phyloP scores from a whole-genome alignment of 2,113 vertebrate genomes.

The Pithys albifrons region DNA sequence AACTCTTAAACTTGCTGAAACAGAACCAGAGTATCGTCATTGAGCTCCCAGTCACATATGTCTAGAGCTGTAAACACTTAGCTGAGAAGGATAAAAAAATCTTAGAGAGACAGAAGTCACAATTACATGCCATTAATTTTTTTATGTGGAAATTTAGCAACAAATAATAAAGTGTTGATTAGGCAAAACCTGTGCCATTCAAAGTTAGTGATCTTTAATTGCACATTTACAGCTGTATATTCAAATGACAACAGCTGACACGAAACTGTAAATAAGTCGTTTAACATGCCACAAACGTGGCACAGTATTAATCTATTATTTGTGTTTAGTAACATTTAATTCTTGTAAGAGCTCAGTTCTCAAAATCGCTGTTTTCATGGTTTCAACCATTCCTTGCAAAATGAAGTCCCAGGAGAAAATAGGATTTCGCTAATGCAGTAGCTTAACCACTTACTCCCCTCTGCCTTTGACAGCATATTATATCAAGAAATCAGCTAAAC shows the following conservation, averaged over 20 bases:
- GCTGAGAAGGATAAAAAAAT: neutral
- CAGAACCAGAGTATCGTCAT: neutral
- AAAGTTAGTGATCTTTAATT: neutral
- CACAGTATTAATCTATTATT: neutral
- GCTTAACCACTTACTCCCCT: neutral
- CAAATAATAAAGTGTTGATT: neutral
- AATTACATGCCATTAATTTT: neutral
- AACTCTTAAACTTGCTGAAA: neutral
- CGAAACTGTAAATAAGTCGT: neutral
- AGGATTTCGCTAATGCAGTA: neutral
- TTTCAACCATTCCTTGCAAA: neutral
- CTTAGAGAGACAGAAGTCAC: neutral
- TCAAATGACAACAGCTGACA: neutral
- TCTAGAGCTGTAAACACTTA: neutral
- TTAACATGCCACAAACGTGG: neutral
- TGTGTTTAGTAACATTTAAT: neutral
- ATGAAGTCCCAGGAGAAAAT: neutral
- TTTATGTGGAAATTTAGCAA: neutral
- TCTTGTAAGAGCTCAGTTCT: neutral
- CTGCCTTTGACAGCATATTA: neutral
- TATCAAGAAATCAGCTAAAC: conserved; percentile 25
- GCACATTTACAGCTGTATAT: neutral
- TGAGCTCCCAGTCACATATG: neutral
- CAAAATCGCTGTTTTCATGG: neutral
- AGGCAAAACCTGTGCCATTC: neutral